Base-by-base conservation (phyloP, 2,113 vertebrate species). In the Grus americana region DNA sequence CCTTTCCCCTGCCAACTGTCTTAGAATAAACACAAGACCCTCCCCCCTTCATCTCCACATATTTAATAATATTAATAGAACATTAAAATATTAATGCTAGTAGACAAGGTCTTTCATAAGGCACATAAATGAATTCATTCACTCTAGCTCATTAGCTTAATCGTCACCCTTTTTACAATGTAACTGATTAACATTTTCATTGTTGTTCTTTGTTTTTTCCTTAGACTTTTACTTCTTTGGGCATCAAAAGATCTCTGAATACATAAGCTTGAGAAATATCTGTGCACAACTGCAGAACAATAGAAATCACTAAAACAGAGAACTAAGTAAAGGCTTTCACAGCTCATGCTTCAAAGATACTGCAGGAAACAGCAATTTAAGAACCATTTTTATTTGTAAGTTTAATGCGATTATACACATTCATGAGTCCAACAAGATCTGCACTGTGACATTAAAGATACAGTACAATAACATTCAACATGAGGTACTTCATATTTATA, bases 371-470 rank as follows among this genome's bases (percentile, higher is more conserved):
- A 96, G 89, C 68, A 44, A 73, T 93, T 92, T 98, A 97, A 97
- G 97, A 98, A 97, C 73, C 87, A 95, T 76, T 97, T 98, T 99
- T 98, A 98, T 99, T 98, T 95, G 92, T 82, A 95, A 97, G 86
- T 93, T 98, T 98, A 97, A 98, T 4, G 79, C 42, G 97, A 98
- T 98, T 98, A 98, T 98, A 99, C 99, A 99, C 99, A 99, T 99
- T 99, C 99, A 98, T 98, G 95, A 98, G 98, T 99, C 99, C 98
- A 98, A 98, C 98, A 98, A 98, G 97, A 98, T 98, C 98, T 98
- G 98, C 98, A 98, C 98, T 98, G 98, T 98, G 98, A 98, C 98
- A 98, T 98, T 98, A 98, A 98, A 98, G 98, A 98, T 98, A 99
- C 98, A 98, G 98, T 98, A 99, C 98, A 98, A 97, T 98, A 98